These are phyloP conservation scores for Nerophis ophidion DNA, from an alignment of 2,113 vertebrate species.

Conservation along the genomic window DNA sequence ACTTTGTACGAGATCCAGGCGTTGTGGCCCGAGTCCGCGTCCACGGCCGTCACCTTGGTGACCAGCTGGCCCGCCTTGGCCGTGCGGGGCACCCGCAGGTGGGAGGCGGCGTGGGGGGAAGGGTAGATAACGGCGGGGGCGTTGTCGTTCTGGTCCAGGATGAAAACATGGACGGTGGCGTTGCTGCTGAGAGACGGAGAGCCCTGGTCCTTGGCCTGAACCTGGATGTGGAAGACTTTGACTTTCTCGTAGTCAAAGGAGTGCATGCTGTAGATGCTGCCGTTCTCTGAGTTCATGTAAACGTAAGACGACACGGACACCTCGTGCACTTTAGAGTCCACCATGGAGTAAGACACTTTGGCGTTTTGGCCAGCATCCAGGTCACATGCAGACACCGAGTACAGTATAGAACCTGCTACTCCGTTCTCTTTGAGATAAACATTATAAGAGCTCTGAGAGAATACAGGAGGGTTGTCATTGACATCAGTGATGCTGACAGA, in stretches of 20 bases:
- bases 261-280: constrained; percentile 75
- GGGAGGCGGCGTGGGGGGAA: constrained; percentile 46
- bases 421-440: constrained; percentile 57
- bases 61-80: constrained; percentile 78
- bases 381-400: constrained; percentile 67
- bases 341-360: constrained; percentile 72
- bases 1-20: constrained; percentile 81
- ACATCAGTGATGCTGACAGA: constrained; percentile 71
- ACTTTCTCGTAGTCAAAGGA: constrained; percentile 81
- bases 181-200: constrained; percentile 74
- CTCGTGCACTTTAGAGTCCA: constrained; percentile 67
- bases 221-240: constrained; percentile 75
- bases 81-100: constrained; percentile 74
- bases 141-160: constrained; percentile 79
- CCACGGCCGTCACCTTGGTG: constrained; percentile 84
- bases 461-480: constrained; percentile 75
- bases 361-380: constrained; percentile 71
- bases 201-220: constrained; percentile 76
- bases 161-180: constrained; percentile 65
- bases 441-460: constrained; percentile 58
- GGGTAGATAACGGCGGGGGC: constrained; percentile 77
- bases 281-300: constrained; percentile 77
- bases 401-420: constrained; percentile 41
- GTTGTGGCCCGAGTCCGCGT: constrained; percentile 80
- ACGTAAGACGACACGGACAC: constrained; percentile 73